Base-by-base conservation (phyloP, 2,113 vertebrate genomes). In the Hirundichthys speculiger region DNA sequence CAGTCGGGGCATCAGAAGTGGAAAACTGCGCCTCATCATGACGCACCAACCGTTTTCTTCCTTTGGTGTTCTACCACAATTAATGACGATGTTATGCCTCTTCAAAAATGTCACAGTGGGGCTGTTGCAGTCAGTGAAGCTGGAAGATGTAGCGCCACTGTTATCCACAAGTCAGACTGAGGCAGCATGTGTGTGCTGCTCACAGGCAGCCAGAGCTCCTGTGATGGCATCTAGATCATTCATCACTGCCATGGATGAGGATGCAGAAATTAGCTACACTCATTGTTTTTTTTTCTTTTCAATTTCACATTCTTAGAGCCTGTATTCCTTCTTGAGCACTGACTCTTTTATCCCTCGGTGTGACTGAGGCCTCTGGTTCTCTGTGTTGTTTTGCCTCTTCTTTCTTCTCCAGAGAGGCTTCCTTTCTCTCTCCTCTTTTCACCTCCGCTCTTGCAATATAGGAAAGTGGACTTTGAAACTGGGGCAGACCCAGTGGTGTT, bases 211-310 rank as follows among this genome's bases (percentile, higher is more conserved):
- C 49, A 38, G 68, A 77, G 80, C 76, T 73, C 78, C 71, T 80
- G 42, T 73, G 55, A 54, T 73, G 86, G 64, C 80, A 73, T 78
- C 71, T 79, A 70, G 82, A 80, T 75, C 85, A 70, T 91, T 89
- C 56, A 86, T 92, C 88, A 87, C 82, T 88, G 86, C 83, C 88
- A 78, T 30, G 51, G 78, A 86, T 70, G 82, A 87, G 83, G 88
- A 88, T 75, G 78, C 76, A 82, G 68, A 88, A 89, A 92, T 92
- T 69, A 91, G 88, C 83, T 79, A 69, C 78, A 81, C 79, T 86
- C 69, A 40, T 51, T 82, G 51, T 78, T 65, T 64, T n/a, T n/a
- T n/a, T n/a, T n/a, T n/a, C n/a, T n/a, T n/a, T 60, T 47, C 74
- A 54, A 50, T 34, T 56, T 78, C 73, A 83, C 25, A 0, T 55